Percentiles rank a stretch among this genome's conserved stretches.
These are phyloP conservation scores for Cyprinella venusta DNA, from an alignment of 2,797 vertebrate genomes.

Conservation along the genomic window DNA sequence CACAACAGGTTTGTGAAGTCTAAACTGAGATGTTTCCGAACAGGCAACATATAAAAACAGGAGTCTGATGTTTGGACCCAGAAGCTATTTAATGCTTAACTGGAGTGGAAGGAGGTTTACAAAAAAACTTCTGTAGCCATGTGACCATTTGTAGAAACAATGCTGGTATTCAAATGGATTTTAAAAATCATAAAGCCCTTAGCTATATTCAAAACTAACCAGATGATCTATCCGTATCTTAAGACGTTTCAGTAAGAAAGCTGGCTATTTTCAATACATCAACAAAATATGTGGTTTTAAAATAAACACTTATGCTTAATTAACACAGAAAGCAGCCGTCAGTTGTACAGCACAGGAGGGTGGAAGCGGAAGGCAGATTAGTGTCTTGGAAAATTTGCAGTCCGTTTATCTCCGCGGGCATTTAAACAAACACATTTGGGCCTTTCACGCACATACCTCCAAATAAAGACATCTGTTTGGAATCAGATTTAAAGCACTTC, in stretches of 20 bases:
- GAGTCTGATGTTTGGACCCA: neutral
- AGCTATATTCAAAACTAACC: neutral
- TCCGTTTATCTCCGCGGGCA: slow-evolving; percentile 21
- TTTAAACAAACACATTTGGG: slow-evolving; percentile 6
- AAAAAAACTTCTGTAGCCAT: slow-evolving; percentile 5
- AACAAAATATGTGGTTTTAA: neutral
- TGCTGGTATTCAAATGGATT: slow-evolving; percentile 1
- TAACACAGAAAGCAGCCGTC: slow-evolving; percentile 19
- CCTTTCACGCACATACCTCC: neutral
- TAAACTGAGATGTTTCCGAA: neutral
- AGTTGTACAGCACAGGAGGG: neutral
- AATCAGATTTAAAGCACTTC: neutral
- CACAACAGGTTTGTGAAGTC: neutral
- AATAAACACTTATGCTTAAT: slow-evolving; percentile 5
- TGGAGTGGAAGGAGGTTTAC: slow-evolving; percentile 1
- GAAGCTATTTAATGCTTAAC: slow-evolving; percentile 18
- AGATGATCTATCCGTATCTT: neutral
- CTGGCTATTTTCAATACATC: neutral
- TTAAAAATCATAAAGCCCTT: neutral
- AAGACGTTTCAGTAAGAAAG: neutral
- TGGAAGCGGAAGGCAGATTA: neutral
- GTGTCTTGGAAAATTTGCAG: slow-evolving; percentile 41
- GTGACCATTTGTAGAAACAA: neutral
- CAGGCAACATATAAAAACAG: neutral
- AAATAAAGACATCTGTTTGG: neutral